phyloP scores from a whole-genome alignment of 2,888 invertebrate genomes.

The Andrena camellia region DNA sequence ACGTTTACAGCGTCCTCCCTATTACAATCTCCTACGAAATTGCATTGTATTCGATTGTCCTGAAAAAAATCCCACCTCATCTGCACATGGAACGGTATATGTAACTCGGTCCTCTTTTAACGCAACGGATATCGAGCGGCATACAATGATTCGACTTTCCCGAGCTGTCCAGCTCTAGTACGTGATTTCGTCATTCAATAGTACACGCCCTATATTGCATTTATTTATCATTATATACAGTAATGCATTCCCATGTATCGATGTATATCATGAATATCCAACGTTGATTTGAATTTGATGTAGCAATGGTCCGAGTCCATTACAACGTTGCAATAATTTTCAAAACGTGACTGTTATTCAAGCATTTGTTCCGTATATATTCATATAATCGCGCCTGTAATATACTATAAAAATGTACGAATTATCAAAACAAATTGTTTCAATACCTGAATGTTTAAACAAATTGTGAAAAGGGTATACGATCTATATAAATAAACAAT shows the following conservation, averaged over 20 bases:
- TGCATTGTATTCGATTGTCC: background rate
- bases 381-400: background rate
- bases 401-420: background rate
- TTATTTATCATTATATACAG: slow-evolving; percentile 18
- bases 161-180: slow-evolving; percentile 69
- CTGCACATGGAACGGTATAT: slow-evolving; percentile 19
- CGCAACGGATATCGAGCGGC: slow-evolving; percentile 68
- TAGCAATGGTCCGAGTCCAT: background rate
- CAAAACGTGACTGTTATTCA: background rate
- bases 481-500: background rate
- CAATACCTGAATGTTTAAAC: background rate
- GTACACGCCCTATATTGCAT: slow-evolving; percentile 41
- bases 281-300: background rate
- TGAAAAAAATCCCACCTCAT: slow-evolving; percentile 8
- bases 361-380: background rate
- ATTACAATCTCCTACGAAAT: background rate
- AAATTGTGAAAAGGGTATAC: background rate
- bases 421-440: background rate
- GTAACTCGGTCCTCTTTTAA: slow-evolving; percentile 53
- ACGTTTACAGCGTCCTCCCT: background rate
- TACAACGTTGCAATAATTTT: background rate
- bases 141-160: slow-evolving; percentile 67
- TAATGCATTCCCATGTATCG: background rate
- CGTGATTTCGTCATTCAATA: slow-evolving; percentile 62
- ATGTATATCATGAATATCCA: background rate